Base-by-base conservation (phyloP, 2,113 vertebrate genomes). In the Coptodon bakossiorum region DNA sequence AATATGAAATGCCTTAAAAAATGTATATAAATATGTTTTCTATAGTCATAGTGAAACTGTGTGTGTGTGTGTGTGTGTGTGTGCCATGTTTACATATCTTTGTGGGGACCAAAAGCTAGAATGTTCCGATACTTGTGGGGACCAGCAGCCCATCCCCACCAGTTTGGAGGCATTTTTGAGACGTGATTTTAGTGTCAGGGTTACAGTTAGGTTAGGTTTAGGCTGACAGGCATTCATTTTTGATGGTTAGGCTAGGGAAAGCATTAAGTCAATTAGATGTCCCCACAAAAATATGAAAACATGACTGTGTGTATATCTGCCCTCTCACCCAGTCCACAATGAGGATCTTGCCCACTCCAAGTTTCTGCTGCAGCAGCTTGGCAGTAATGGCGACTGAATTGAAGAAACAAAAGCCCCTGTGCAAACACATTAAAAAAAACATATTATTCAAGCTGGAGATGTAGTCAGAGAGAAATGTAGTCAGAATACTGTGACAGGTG, bases 351-450 rank as follows among this genome's bases (percentile, higher is more conserved):
- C 92, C 94, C 66, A 95, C 95, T 9, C 95, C 95, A 6, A 95
- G 92, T 86, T 95, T 95, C 86, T 95, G 95, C 34, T 95, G 95
- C 59, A 95, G 92, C 82, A 95, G 92, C 48, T 95, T 95, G 12
- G 93, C 94, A 29, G 95, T 94, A 86, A 95, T 95, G 27, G 95
- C 95, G 1, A 95, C 95, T n/a, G 95, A 94, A 29, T 95, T 95
- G 78, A 95, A 95, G 92, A 95, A 95, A 87, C 95, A 95, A 73
- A 95, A 95, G 2, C 95, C 95, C 95, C 95, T 95, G 86, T 79
- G 22, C n/a, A 19, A n/a, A 86, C 68, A 91, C 27, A 91, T 43
- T 3, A 84, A 12, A 34, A 13, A n/a, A 48, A 76, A 31, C 3
- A 4, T 17, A 24, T 82, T 17, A 82, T 48, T 86, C 36, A 59